Conservation (phyloP, 2,113 vertebrate genomes). For the Neotragus pygmaeus region DNA sequence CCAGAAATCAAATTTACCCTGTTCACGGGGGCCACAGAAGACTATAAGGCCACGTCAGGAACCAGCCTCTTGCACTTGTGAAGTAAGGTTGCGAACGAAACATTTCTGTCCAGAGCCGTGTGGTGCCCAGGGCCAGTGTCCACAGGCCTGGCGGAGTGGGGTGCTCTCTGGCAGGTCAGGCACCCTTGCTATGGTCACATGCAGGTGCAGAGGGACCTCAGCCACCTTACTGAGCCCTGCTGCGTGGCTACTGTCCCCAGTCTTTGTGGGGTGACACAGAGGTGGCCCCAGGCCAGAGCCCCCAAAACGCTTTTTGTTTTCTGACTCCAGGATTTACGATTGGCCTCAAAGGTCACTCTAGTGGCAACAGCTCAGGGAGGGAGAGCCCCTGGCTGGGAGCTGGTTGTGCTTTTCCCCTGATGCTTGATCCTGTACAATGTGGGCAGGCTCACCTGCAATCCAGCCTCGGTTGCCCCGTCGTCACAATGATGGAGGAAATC, state of each 20-base stretch:
- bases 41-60: slow-evolving; percentile 34
- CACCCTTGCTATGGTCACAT: not conserved
- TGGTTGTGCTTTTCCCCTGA: not conserved
- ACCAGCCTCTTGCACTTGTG: slow-evolving; percentile 44
- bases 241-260: not conserved
- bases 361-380: not conserved
- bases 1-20: slow-evolving; percentile 70
- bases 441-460: not conserved
- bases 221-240: not conserved
- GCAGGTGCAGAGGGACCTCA: not conserved
- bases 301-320: not conserved
- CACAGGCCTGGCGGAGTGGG: not conserved
- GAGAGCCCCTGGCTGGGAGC: not conserved
- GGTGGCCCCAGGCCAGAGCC: not conserved
- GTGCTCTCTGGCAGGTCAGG: slow-evolving; percentile 7
- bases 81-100: slow-evolving; percentile 47
- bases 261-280: not conserved
- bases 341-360: not conserved
- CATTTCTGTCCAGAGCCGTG: slow-evolving; percentile 39
- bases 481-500: not conserved
- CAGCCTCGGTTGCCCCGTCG: not conserved
- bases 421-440: not conserved
- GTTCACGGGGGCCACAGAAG: slow-evolving; percentile 39
- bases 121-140: slow-evolving; percentile 49
- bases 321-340: not conserved